Evolutionary conservation across 2,113 vertebrate species (phyloP).

Genomic region (Pica pica): DNA sequence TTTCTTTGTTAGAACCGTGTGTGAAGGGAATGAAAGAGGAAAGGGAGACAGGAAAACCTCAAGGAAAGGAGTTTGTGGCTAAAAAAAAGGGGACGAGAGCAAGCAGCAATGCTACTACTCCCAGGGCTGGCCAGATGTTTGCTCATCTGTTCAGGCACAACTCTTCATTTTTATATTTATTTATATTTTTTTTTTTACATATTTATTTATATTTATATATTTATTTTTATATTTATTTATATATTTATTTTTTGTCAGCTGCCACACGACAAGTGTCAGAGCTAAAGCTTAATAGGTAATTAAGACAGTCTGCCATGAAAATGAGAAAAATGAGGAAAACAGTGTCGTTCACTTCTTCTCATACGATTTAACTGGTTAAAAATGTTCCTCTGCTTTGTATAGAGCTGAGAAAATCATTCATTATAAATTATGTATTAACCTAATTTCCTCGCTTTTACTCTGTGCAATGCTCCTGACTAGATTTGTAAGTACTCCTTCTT

Average conservation of each 20-base stretch:
- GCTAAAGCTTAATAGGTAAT: neutral
- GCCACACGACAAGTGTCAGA: neutral
- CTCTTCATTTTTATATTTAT: neutral
- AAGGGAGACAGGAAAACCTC: neutral
- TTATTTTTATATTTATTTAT: neutral
- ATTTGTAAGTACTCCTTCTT: neutral
- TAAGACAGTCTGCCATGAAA: neutral
- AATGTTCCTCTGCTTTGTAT: neutral
- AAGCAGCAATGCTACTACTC: neutral
- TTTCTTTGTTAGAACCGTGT: neutral
- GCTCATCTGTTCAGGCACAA: neutral
- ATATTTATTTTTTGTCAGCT: neutral
- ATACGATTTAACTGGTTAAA: neutral
- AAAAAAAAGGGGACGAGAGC: neutral
- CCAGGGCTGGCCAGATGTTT: neutral
- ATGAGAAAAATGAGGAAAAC: neutral
- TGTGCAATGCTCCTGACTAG: neutral
- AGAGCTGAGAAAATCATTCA: neutral
- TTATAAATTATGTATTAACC: constrained; percentile 34
- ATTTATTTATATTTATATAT: neutral
- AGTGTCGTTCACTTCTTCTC: neutral
- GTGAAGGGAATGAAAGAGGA: neutral
- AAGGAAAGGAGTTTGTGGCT: neutral
- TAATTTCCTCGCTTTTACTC: neutral
- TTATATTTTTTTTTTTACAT: too few species aligned